phyloP scores from a whole-genome alignment of 2,888 invertebrate species.

The Calephelis perditalis region DNA sequence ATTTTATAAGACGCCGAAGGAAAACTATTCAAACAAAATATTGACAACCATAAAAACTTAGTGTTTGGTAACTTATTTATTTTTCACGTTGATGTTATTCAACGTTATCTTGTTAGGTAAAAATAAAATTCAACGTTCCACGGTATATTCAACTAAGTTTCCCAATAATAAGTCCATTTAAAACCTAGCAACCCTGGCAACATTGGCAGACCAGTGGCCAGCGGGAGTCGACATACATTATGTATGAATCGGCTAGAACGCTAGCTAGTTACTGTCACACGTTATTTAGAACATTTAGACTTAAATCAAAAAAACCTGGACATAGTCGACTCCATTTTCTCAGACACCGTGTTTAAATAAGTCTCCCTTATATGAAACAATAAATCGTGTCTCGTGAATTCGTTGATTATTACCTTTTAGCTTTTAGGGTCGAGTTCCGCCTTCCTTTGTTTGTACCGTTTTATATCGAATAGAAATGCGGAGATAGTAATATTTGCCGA shows the following conservation, averaged over 20 bases:
- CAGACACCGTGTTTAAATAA: background rate
- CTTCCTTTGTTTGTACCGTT: too few species aligned
- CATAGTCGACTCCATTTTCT: constrained; percentile 1
- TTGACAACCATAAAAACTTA: too few species aligned
- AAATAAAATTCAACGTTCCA: too few species aligned
- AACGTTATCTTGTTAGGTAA: too few species aligned
- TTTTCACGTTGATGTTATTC: too few species aligned
- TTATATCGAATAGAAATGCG: too few species aligned
- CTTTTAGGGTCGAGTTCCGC: too few species aligned
- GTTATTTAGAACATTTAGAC: constrained; percentile 7
- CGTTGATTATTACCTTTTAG: background rate
- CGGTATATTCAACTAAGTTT: too few species aligned
- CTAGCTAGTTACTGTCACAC: constrained; percentile 4
- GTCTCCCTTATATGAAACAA: background rate
- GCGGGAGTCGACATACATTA: constrained; percentile 11
- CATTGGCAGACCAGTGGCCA: constrained; percentile 7
- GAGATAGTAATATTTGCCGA: too few species aligned
- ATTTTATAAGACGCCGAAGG: too few species aligned
- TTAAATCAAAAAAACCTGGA: constrained; percentile 7
- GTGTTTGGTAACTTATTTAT: too few species aligned
- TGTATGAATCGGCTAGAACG: constrained; percentile 3
- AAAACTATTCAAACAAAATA: too few species aligned
- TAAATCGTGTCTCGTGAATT: constrained; percentile 2
- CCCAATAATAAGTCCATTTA: background rate
- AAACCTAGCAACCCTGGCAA: constrained; percentile 5